These are phyloP conservation scores for Erythrocercus mccallii DNA, from an alignment of 2,113 vertebrate genomes.

Conservation along the genomic window DNA sequence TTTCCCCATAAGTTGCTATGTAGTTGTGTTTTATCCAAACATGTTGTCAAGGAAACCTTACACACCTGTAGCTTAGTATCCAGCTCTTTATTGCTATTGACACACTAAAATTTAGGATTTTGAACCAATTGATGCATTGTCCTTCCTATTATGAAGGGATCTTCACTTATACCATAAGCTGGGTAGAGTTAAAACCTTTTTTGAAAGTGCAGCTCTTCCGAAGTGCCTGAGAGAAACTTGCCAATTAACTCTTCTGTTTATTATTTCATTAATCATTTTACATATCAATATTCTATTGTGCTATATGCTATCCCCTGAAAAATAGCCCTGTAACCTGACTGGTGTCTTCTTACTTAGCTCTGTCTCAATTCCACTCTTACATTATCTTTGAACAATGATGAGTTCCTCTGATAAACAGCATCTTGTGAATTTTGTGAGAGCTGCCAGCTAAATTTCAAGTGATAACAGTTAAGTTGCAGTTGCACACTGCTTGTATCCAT, in stretches of 20 bases:
- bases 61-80: constrained; percentile 15
- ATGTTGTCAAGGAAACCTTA: constrained; percentile 70
- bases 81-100: constrained; percentile 49
- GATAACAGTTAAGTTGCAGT: neutral
- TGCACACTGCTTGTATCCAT: neutral
- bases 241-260: neutral
- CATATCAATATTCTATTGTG: neutral
- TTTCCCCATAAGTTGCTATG: neutral
- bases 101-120: constrained; percentile 29
- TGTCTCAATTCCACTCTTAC: neutral
- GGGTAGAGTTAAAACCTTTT: neutral
- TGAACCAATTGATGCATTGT: constrained; percentile 5
- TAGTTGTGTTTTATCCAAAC: constrained; percentile 20
- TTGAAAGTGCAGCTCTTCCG: neutral
- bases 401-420: neutral
- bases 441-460: neutral
- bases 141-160: neutral
- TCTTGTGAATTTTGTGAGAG: neutral
- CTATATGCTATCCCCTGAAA: neutral
- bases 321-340: neutral
- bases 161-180: neutral
- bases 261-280: neutral
- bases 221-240: neutral
- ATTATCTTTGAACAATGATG: neutral
- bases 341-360: neutral